phyloP scores from a whole-genome alignment of 1,140 invertebrate genomes.

The Drosophila repleta region DNA sequence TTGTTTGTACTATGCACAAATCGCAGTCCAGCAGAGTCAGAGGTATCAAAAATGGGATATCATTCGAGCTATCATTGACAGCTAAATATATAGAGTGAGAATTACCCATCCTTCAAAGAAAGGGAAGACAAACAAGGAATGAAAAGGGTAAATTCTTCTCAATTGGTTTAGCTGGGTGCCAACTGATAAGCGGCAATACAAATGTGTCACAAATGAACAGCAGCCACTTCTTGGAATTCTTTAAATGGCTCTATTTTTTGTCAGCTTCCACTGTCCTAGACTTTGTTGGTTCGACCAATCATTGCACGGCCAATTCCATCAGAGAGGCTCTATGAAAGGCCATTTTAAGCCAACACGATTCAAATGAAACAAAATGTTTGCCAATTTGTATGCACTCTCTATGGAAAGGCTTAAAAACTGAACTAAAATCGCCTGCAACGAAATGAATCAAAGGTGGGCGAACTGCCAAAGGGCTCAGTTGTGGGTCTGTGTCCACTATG shows the following conservation, averaged over 20 bases:
- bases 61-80: conserved; percentile 5
- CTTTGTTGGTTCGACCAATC: not conserved
- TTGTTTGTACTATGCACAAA: not conserved
- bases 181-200: conserved; percentile 19
- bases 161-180: conserved; percentile 18
- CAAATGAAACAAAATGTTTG: not conserved
- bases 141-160: conserved; percentile 15
- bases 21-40: not conserved
- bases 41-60: not conserved
- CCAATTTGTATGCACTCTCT: conserved; percentile 21
- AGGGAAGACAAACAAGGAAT: not conserved
- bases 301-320: not conserved
- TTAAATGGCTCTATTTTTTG: not conserved
- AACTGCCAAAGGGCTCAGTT: conserved; percentile 7
- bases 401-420: conserved; percentile 10
- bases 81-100: conserved; percentile 3
- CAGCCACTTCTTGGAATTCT: not conserved
- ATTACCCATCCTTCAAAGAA: not conserved
- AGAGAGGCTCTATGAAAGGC: not conserved
- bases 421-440: not conserved
- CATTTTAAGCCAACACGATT: not conserved
- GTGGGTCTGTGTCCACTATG: not conserved
- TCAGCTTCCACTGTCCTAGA: too few species aligned
- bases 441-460: conserved; percentile 5
- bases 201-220: conserved; percentile 26